phyloP scores from a whole-genome alignment of 2,113 vertebrate genomes.

The Otocyon megalotis region DNA sequence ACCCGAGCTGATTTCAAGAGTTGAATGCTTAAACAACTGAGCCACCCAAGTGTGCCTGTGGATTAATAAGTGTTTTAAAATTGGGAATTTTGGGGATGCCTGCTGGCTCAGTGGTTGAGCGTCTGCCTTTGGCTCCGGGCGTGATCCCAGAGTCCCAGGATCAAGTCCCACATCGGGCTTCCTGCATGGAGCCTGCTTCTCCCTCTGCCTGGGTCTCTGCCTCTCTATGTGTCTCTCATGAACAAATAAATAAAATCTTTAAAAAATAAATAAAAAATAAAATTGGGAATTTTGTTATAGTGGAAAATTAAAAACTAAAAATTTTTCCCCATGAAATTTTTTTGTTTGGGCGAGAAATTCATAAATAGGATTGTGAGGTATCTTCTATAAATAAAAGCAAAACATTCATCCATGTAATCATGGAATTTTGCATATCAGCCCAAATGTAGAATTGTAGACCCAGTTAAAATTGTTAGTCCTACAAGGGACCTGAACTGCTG shows the following conservation, averaged over 20 bases:
- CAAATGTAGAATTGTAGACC: neutral
- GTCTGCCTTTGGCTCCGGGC: too few relatives aligned
- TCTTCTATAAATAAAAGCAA: neutral
- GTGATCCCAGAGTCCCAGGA: too few relatives aligned
- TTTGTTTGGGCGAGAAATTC: neutral
- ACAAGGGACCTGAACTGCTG: neutral
- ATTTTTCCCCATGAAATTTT: neutral
- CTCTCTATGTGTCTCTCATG: too few relatives aligned
- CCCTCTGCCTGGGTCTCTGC: too few relatives aligned
- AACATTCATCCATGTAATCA: neutral
- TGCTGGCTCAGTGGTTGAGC: too few relatives aligned
- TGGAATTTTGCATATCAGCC: neutral
- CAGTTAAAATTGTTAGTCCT: neutral
- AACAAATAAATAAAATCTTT: too few relatives aligned
- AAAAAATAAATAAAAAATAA: neutral
- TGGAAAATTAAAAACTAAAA: neutral
- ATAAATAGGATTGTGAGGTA: neutral
- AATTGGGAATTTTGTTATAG: neutral
- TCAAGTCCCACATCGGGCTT: too few relatives aligned
- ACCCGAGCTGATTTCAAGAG: neutral
- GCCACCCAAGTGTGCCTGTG: neutral
- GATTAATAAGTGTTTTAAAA: neutral
- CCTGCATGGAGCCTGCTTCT: too few relatives aligned
- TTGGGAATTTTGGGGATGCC: neutral
- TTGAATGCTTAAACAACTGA: neutral